Evolutionary conservation across 2,797 vertebrate species (phyloP).

Genomic region (Syngnathus rostellatus): DNA sequence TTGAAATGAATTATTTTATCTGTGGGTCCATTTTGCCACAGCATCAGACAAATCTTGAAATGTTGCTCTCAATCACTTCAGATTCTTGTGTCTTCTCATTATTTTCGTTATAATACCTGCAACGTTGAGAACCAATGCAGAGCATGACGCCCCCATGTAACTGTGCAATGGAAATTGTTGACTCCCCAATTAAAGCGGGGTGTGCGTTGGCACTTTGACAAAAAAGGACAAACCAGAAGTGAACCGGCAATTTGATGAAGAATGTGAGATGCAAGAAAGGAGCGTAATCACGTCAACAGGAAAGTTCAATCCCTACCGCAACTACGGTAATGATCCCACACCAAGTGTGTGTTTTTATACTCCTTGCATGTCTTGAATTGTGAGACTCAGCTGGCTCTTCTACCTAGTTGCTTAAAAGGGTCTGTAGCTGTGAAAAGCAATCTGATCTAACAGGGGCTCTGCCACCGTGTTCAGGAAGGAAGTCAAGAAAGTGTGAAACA

Average conservation of each 20-base stretch:
- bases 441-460: slow-evolving; percentile 44
- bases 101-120: slow-evolving; percentile 72
- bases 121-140: slow-evolving; percentile 24
- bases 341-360: slow-evolving; percentile 11
- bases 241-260: slow-evolving; percentile 29
- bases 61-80: slow-evolving; percentile 81
- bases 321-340: slow-evolving; percentile 33
- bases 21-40: slow-evolving; percentile 40
- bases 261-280: slow-evolving; percentile 9
- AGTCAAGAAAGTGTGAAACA: slow-evolving; percentile 1
- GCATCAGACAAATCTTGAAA: slow-evolving; percentile 65
- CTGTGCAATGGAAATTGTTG: slow-evolving; percentile 34
- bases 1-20: slow-evolving; percentile 41
- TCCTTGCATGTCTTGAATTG: slow-evolving; percentile 8
- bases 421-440: slow-evolving; percentile 39
- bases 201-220: slow-evolving; percentile 15
- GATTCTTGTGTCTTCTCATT: slow-evolving; percentile 62
- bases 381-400: slow-evolving; percentile 1
- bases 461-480: slow-evolving; percentile 14
- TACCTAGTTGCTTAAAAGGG: slow-evolving; percentile 19
- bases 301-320: slow-evolving; percentile 26
- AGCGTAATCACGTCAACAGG: slow-evolving; percentile 26
- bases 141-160: slow-evolving; percentile 31
- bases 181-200: slow-evolving; percentile 29
- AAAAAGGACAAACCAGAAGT: slow-evolving; percentile 9